phyloP scores from a whole-genome alignment of 2,113 vertebrate species.

The Pangasianodon gigas region DNA sequence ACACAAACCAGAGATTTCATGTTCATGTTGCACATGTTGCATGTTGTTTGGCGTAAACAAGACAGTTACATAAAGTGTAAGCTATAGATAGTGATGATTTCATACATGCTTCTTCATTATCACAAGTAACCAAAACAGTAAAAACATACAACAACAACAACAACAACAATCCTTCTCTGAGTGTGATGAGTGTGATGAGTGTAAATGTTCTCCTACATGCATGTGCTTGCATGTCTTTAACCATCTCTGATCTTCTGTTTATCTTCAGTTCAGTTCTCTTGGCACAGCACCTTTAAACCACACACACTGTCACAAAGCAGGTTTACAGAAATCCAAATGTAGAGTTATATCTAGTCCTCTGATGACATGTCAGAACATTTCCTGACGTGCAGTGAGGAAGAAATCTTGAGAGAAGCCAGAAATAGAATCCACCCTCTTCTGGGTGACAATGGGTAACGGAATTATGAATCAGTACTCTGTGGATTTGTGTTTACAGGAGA shows the following conservation, averaged over 20 bases:
- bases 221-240: background rate
- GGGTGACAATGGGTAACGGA: background rate
- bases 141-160: background rate
- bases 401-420: background rate
- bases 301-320: background rate
- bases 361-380: background rate
- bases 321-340: background rate
- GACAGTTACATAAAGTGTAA: background rate
- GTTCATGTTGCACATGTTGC: background rate
- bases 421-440: background rate
- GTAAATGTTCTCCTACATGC: background rate
- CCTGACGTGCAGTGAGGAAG: background rate
- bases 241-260: background rate
- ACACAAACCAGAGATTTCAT: background rate
- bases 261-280: background rate
- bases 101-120: background rate
- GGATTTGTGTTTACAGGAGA: background rate
- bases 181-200: background rate
- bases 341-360: background rate
- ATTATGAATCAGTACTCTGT: background rate
- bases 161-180: background rate
- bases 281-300: background rate
- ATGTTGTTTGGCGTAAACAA: background rate
- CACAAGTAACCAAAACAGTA: background rate
- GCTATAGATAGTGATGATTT: background rate